These are phyloP conservation scores for Thera obeliscata DNA, from an alignment of 2,888 invertebrate species.

Conservation along the genomic window DNA sequence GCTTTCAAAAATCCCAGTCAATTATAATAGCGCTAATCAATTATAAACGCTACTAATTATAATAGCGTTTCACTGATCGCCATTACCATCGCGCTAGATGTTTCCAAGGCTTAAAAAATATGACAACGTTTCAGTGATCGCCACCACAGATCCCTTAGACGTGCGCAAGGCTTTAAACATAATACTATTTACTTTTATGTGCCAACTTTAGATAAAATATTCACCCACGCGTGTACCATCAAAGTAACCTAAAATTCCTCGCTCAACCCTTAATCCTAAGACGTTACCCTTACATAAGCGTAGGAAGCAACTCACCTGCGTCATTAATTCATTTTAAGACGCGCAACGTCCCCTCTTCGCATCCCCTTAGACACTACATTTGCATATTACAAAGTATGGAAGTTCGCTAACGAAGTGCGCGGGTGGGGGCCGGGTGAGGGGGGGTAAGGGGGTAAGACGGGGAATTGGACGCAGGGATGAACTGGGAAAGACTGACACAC, in stretches of 20 bases:
- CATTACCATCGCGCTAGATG: too few species aligned
- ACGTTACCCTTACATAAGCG: constrained; percentile 31
- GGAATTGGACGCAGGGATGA: constrained; percentile 76
- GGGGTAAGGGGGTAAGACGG: constrained; percentile 80
- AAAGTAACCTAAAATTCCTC: constrained; percentile 12
- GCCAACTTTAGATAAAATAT: neutral
- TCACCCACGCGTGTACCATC: neutral
- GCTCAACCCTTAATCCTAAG: constrained; percentile 22
- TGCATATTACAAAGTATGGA: constrained; percentile 85
- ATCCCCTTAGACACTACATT: constrained; percentile 77
- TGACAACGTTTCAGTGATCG: too few species aligned
- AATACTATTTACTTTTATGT: too few species aligned
- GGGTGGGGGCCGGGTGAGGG: constrained; percentile 49
- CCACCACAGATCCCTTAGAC: too few species aligned
- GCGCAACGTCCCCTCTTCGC: constrained; percentile 53
- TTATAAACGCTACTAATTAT: too few species aligned
- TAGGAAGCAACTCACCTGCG: constrained; percentile 63
- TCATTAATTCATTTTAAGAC: constrained; percentile 85
- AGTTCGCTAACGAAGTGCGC: constrained; percentile 79
- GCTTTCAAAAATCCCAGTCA: too few species aligned
- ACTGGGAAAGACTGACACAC: constrained; percentile 36
- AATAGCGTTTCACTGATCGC: too few species aligned
- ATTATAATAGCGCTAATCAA: too few species aligned
- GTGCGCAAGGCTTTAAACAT: too few species aligned
- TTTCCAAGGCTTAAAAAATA: too few species aligned